Evolutionary conservation across 2,797 vertebrate species (phyloP), one percentile per base, ranked within the genome.

Genomic region (Arnoldichthys spilopterus): DNA sequence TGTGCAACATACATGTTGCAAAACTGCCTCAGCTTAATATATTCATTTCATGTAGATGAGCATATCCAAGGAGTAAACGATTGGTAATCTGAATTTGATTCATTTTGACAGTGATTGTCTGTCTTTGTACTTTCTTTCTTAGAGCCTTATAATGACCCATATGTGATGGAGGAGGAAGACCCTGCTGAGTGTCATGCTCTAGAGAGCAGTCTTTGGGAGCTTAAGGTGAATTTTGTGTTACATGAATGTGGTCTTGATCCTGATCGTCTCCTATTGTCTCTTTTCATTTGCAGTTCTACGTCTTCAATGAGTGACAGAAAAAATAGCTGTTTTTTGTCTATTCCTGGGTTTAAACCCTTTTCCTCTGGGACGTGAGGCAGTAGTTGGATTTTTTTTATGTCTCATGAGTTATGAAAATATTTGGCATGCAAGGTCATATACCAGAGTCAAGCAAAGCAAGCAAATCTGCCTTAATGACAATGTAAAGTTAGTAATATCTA

Each of bases 161-260:
- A 96, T 34, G 40, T 95, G 43, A 95, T 96, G 86, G 89, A 91
- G 7, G 94, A 96, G 81, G 84, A 94, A 58, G 96, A 98, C 72
- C 97, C 96, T 0, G 92, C 92, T 64, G 86, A 89, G 86, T 95
- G 95, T 86, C 84, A 67, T 13, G 98, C 97, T 59, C 85, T 98
- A 85, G 96, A 98, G 79, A 99, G 98, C 92, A 98, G 94, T 63
- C 89, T 99, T 53, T 99, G 98, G 98, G 98, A 99, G 87, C 90
- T 99, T 3, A 93, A 95, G 94, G 98, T 98, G 81, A 24, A 71
- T 79, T n/a, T 34, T 16, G 68, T 9, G 9, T 72, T 8, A 51
- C 62, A 11, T 37, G 12, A 22, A 47, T 34, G 3, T 1, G 15
- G 13, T 61, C 26, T 20, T 54, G 16, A 37, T 37, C 9, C 37